Base-by-base conservation (phyloP, 2,797 vertebrate species). In the Megalops cyprinoides region DNA sequence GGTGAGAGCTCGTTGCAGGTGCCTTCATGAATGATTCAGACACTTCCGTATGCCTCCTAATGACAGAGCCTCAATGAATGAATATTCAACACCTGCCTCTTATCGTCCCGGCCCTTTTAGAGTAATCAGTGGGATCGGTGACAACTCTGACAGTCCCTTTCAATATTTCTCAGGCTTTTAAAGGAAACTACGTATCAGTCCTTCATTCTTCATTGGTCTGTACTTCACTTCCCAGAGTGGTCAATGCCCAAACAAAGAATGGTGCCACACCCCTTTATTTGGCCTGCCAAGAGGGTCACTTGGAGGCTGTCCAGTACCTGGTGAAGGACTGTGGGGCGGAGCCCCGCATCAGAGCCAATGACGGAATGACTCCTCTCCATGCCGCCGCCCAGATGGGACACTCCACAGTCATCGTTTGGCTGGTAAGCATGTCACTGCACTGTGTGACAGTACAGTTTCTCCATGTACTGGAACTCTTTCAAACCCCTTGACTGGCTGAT, bases 201-300 rank as follows among this genome's bases (percentile, higher is more conserved):
- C 18, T 42, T 44, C 34, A n/a, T 23, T 69, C 4, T 77, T 31
- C 28, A 34, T 8, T 9, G 78, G 46, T 74, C 1, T 80, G 12
- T 73, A 65, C 39, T 82, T 81, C 5, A 71, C 44, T 8, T 49
- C 39, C 46, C 92, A 97, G 97, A 49, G 90, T 95, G 74, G 94
- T 98, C 90, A 96, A 97, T 89, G 92, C 94, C 87, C 97, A 97
- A 95, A 99, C 97, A 87, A 97, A 97, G 94, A 98, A 96, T 0
- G 98, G 98, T 96, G 97, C 98, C 96, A 99, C 98, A 39, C 96
- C 97, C 10, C 95, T 99, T 87, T 99, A 99, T 93, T 95, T 99
- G 94, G 97, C 98, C 84, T 98, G 97, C 94, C 98, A 99, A 91
- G 98, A 99, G 91, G 98, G 98, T 86, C 97, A 99, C 89, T 92